These are phyloP conservation scores for Cephus spinipes DNA, from an alignment of 2,888 invertebrate genomes.

Conservation along the genomic window DNA sequence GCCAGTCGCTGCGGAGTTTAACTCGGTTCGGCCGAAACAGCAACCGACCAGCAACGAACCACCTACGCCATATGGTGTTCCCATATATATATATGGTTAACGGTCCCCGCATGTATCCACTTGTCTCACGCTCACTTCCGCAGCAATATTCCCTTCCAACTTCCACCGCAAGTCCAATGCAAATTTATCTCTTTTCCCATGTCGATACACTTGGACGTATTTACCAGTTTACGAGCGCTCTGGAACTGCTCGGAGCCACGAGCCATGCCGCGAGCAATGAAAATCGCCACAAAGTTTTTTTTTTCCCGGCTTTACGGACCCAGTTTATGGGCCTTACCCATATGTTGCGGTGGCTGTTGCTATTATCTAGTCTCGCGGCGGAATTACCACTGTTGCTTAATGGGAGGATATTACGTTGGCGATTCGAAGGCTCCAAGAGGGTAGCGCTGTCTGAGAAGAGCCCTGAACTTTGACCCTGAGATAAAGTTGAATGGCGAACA, in stretches of 20 bases:
- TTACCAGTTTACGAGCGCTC: neutral
- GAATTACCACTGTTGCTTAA: neutral
- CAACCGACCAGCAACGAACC: neutral
- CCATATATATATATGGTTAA: constrained; percentile 6
- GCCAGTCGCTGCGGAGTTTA: neutral
- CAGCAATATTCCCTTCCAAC: constrained; percentile 8
- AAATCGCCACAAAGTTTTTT: neutral
- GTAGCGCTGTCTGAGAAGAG: no score
- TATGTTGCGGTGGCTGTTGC: constrained; percentile 39
- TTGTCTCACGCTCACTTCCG: neutral
- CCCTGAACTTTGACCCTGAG: neutral
- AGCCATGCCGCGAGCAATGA: neutral
- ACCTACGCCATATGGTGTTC: constrained; percentile 43
- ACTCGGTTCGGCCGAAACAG: neutral
- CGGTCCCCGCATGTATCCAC: constrained; percentile 22
- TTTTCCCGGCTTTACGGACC: constrained; percentile 39
- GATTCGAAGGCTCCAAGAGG: neutral
- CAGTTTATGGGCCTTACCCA: constrained; percentile 40
- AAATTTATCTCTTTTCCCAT: neutral
- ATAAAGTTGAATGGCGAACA: neutral
- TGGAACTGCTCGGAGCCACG: neutral
- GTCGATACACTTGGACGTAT: neutral
- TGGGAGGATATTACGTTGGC: neutral
- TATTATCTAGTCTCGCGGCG: constrained; percentile 36
- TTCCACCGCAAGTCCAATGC: constrained; percentile 1